Base-by-base conservation (phyloP, 2,797 vertebrate species). In the Chelon labrosus region DNA sequence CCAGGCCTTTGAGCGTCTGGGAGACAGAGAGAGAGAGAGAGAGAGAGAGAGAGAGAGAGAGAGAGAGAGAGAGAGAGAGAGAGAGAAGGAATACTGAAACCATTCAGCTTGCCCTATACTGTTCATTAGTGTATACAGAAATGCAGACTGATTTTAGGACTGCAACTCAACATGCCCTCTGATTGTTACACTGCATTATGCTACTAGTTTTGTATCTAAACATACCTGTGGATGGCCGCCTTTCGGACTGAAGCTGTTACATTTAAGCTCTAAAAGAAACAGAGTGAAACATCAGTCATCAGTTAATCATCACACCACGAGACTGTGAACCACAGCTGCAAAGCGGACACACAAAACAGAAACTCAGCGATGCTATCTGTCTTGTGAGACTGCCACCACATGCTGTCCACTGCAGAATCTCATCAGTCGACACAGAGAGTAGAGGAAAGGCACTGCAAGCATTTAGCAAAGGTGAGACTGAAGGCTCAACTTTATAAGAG, bases 191-290 rank as follows among this genome's bases (percentile, higher is more conserved):
- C 20, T 27, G 7, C 11, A 20, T 37, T 37, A 3, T 22, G 12
- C 31, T n/a, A 37, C 38, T 37, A 17, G 58, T 2, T 19, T 38
- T 22, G 7, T 11, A 39, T 51, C 0, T 39, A 58, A 61, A 70
- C 27, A 80, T 62, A 94, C 93, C 84, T 63, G 62, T 19, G 22
- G 7, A 8, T 35, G 2, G 1, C 4, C 14, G 1, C 10, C 46
- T 0, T 47, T 4, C 2, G 14, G 16, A 16, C 3, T 58, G 77
- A 89, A 90, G 10, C 1, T 25, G 16, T 79, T 77, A 68, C 93
- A 94, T 39, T 85, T 10, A 2, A 94, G 72, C 47, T 81, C 93
- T 94, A 51, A 16, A 75, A 17, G 19, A 35, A 71, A 80, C 38
- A 56, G 42, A 73, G 17, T 0, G 0, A 70, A 65, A 42, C 5